These are phyloP conservation scores for Andrena dorsata DNA, from an alignment of 2,888 invertebrate genomes.

Conservation along the genomic window DNA sequence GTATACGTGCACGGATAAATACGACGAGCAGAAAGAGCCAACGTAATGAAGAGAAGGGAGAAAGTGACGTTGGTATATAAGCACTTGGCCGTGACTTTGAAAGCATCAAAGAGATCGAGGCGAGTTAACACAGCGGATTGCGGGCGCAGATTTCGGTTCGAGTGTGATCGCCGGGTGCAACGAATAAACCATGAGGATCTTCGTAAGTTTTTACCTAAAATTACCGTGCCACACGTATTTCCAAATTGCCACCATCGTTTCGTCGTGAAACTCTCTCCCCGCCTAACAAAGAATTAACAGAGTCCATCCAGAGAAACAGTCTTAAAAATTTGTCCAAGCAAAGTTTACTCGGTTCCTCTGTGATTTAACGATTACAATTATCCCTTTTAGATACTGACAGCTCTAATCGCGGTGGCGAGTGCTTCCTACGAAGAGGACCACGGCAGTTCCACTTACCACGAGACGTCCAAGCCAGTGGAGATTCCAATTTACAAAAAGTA, in stretches of 20 bases:
- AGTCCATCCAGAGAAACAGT: not conserved
- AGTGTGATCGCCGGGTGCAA: conserved; percentile 36
- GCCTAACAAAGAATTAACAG: not conserved
- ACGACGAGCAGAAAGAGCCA: conserved; percentile 51
- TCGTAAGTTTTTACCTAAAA: conserved; percentile 74
- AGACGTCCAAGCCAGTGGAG: conserved; percentile 80
- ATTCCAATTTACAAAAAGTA: conserved; percentile 82
- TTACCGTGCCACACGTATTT: not conserved
- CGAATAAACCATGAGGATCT: conserved; percentile 73
- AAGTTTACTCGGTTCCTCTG: not conserved
- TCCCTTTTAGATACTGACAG: conserved; percentile 73
- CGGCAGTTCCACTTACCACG: conserved; percentile 79
- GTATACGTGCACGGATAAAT: conserved; percentile 30
- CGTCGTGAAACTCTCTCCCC: too few species aligned
- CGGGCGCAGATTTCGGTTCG: conserved; percentile 55
- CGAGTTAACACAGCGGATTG: conserved; percentile 61
- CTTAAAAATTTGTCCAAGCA: not conserved
- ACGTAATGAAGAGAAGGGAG: conserved; percentile 81
- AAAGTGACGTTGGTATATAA: conserved; percentile 83
- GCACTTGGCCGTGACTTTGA: conserved; percentile 84
- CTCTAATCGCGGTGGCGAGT: conserved; percentile 67
- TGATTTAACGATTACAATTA: not conserved
- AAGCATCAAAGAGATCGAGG: conserved; percentile 76
- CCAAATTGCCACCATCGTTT: not conserved
- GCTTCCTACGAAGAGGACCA: conserved; percentile 79